Percentiles rank a stretch among this genome's conserved stretches.
phyloP scores from a whole-genome alignment of 2,113 vertebrate species.

The Grammomys surdaster region DNA sequence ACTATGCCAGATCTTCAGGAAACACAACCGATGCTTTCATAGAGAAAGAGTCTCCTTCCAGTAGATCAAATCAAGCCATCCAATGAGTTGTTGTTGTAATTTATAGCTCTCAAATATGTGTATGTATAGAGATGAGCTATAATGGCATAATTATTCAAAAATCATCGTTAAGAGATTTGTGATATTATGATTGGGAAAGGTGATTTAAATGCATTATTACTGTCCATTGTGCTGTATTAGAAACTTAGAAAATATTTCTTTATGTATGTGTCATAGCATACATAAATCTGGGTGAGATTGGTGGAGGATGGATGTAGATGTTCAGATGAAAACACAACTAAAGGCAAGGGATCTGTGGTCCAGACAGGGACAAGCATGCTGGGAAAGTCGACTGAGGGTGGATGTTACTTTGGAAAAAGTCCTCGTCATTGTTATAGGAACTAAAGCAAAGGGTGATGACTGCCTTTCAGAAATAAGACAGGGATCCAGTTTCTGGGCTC shows the following conservation, averaged over 20 bases:
- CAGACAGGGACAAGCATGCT: background rate
- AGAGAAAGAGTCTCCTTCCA: background rate
- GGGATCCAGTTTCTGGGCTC: background rate
- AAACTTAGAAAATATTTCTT: background rate
- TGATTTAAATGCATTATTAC: conserved; percentile 14
- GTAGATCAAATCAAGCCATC: conserved; percentile 41
- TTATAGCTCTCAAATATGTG: conserved; percentile 17
- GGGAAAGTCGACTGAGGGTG: background rate
- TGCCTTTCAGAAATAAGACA: background rate
- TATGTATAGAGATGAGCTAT: conserved; percentile 6
- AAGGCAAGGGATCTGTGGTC: background rate
- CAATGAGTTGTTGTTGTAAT: background rate
- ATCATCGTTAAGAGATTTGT: background rate
- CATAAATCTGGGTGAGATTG: background rate
- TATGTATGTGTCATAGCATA: background rate
- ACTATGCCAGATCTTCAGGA: background rate
- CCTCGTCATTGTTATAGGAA: background rate
- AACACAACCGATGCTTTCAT: conserved; percentile 2
- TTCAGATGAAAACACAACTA: background rate
- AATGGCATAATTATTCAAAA: conserved; percentile 6
- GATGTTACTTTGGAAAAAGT: background rate
- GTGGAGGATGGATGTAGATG: background rate
- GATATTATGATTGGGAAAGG: background rate
- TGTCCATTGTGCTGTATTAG: background rate
- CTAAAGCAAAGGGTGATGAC: background rate